Base-by-base conservation (phyloP, 1,140 invertebrate genomes). In the Neodiprion virginianus region DNA sequence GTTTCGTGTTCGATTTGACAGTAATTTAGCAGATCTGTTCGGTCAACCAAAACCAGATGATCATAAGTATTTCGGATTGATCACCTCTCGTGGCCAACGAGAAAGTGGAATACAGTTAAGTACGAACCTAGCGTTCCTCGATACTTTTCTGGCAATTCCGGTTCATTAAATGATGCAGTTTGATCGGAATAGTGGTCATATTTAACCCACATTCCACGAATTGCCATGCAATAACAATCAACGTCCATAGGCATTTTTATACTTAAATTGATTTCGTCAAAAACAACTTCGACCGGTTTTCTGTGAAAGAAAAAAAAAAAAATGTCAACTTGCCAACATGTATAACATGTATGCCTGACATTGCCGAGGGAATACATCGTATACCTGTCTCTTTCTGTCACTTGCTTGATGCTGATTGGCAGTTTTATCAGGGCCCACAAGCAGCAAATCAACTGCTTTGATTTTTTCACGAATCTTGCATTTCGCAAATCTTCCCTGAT, bases 111-210 rank as follows among this genome's bases (percentile, higher is more conserved):
- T 14, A 17, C 10, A 28, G 8, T 21, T 12, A 61, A 17, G 11
- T 48, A 74, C 21, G 8, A 78, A 87, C 85, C 85, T 67, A 77
- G 80, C 11, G 79, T 77, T 49, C 76, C 79, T 70, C 77, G 65
- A 74, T 81, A 82, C 72, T 84, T 75, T 0, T 81, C 73, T 1
- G 84, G 80, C 12, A 87, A 28, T 7, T 81, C 66, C 0, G 84
- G 87, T 7, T 83, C 81, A 7, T 74, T 14, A 76, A 86, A 92
- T n/a, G 87, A 89, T 3, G 14, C 69, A 28, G 79, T 75, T 8
- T 79, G 79, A 68, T 89, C 87, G 1, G 88, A 89, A 68, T 87
- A 89, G 82, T 93, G 91, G 77, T 93, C 92, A 76, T 92, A 92
- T 72, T 89, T 89, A 7, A 91, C 74, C 89, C 92, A 92, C 67